phyloP scores from a whole-genome alignment of 1,140 invertebrate genomes.

The Bombus haemorrhoidalis region DNA sequence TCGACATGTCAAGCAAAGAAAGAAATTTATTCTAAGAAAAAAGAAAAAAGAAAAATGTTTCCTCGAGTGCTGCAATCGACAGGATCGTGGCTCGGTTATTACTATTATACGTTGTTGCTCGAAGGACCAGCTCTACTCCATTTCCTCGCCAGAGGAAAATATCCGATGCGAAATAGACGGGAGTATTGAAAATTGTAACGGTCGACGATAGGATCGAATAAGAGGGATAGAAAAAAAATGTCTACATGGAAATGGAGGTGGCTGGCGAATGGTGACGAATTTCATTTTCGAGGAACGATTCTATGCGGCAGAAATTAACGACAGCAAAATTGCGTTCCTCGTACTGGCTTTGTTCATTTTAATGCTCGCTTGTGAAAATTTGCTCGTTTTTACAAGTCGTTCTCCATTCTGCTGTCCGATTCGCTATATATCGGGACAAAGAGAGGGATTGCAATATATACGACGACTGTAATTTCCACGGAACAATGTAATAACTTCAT shows the following conservation, averaged over 20 bases:
- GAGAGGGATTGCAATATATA: neutral
- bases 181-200: neutral
- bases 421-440: neutral
- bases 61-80: constrained; percentile 36
- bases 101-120: neutral
- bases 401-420: neutral
- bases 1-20: constrained; percentile 11
- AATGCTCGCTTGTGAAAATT: neutral
- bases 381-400: constrained; percentile 1
- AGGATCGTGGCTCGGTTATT: constrained; percentile 1
- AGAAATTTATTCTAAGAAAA: neutral
- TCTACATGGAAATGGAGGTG: neutral
- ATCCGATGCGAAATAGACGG: neutral
- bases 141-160: neutral
- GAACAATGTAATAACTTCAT: neutral
- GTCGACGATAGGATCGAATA: neutral
- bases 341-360: neutral
- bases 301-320: neutral
- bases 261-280: constrained; percentile 1
- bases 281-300: constrained; percentile 25
- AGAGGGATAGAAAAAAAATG: neutral
- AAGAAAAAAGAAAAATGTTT: neutral
- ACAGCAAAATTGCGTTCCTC: neutral
- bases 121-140: too few species aligned
- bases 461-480: neutral